Conservation (phyloP, 2,797 vertebrate species). For the Gymnothorax javanicus region DNA sequence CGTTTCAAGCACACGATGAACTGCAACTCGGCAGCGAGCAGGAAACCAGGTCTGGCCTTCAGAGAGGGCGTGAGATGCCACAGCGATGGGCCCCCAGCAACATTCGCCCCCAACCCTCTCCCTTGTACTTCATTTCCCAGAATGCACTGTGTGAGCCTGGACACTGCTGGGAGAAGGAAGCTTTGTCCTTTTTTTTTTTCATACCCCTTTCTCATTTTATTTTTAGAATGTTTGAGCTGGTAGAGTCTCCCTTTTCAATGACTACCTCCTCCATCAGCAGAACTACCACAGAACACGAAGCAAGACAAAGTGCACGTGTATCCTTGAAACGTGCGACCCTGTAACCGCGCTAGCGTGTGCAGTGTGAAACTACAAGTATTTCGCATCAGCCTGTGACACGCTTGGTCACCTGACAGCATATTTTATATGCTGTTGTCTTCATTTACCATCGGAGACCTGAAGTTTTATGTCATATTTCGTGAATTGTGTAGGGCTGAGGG, state of each 20-base stretch:
- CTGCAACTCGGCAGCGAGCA: neutral
- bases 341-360: neutral
- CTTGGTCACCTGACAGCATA: neutral
- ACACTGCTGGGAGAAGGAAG: conserved; percentile 24
- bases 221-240: conserved; percentile 25
- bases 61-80: neutral
- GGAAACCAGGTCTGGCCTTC: neutral
- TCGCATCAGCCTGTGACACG: conserved; percentile 30
- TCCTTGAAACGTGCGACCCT: neutral
- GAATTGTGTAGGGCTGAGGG: neutral
- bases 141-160: conserved; percentile 35
- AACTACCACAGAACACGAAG: conserved; percentile 10
- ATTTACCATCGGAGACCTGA: neutral
- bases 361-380: conserved; percentile 22
- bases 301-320: conserved; percentile 18
- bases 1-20: conserved; percentile 1
- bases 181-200: neutral
- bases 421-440: neutral
- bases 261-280: conserved; percentile 32
- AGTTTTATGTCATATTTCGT: neutral
- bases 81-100: neutral
- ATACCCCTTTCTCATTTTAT: neutral
- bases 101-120: conserved; percentile 5
- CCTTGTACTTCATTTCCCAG: neutral
- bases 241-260: conserved; percentile 15